phyloP scores from a whole-genome alignment of 2,113 vertebrate genomes.

The Oreochromis tanganicae region DNA sequence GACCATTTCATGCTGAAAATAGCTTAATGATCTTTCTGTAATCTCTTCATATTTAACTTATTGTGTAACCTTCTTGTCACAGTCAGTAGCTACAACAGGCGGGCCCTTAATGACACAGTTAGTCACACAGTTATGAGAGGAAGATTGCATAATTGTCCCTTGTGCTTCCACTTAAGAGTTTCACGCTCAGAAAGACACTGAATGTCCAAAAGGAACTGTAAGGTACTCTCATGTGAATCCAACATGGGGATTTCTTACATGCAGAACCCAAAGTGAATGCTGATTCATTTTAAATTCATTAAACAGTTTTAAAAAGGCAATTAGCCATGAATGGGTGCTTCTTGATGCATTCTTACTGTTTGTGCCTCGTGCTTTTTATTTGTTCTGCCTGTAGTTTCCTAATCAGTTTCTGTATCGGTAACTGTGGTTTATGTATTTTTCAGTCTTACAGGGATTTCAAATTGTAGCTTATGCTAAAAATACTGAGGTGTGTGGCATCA shows the following conservation, averaged over 20 bases:
- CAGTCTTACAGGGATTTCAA: neutral
- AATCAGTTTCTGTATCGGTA: neutral
- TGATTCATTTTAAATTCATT: neutral
- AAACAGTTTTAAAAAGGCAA: neutral
- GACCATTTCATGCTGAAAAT: neutral
- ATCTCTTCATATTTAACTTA: neutral
- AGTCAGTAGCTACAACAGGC: neutral
- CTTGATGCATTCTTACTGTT: neutral
- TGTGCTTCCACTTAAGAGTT: neutral
- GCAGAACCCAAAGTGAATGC: neutral
- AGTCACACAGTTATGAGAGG: neutral
- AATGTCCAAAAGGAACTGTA: neutral
- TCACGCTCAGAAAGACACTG: neutral
- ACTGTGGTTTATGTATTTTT: neutral
- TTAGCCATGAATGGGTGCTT: neutral
- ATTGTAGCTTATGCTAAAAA: neutral
- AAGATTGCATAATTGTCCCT: neutral
- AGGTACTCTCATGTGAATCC: neutral
- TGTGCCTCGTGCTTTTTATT: neutral
- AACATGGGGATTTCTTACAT: neutral
- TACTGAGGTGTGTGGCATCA: neutral
- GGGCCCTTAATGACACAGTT: neutral
- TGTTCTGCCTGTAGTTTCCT: neutral
- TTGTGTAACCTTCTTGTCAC: neutral
- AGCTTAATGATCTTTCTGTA: neutral